Evolutionary conservation across 2,113 vertebrate genomes (phyloP).

Genomic region (Anguilla japonica): DNA sequence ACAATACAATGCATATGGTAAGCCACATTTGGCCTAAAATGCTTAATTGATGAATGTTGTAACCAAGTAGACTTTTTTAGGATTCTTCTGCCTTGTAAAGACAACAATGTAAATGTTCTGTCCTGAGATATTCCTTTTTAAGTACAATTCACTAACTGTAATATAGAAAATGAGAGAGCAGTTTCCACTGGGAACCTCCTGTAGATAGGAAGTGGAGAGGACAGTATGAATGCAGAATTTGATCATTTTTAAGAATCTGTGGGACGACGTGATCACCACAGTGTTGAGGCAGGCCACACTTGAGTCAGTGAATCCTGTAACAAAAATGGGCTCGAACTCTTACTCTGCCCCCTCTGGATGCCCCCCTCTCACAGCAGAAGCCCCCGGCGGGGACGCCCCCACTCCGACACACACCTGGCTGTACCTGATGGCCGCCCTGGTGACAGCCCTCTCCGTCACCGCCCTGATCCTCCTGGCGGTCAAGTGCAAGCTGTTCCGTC

Average conservation of each 20-base stretch:
- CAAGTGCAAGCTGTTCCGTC: constrained; percentile 81
- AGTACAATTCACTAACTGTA: background rate
- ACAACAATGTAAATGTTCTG: too few species aligned
- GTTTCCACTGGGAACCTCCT: background rate
- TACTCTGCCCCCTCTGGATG: background rate
- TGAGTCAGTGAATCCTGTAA: background rate
- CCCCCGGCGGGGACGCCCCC: constrained; percentile 4
- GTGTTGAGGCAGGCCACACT: background rate
- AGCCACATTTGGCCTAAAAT: background rate
- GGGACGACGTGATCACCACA: too few species aligned
- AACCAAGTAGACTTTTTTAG: background rate
- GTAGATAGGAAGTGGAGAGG: background rate
- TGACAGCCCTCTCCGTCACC: constrained; percentile 71
- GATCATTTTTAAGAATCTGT: background rate
- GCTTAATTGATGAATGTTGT: background rate
- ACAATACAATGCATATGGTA: background rate
- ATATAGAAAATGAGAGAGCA: background rate
- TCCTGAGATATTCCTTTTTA: background rate
- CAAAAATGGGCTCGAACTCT: background rate
- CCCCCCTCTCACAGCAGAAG: background rate
- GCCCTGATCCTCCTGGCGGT: constrained; percentile 72
- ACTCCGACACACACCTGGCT: constrained; percentile 60
- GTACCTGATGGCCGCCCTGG: constrained; percentile 72
- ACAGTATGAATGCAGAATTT: background rate
- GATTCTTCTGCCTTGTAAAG: too few species aligned